A percentile compares a stretch with the other conserved stretches of the same genome.
These are phyloP conservation scores for Aspidiotus destructor DNA, from an alignment of 2,888 invertebrate species.

Conservation along the genomic window DNA sequence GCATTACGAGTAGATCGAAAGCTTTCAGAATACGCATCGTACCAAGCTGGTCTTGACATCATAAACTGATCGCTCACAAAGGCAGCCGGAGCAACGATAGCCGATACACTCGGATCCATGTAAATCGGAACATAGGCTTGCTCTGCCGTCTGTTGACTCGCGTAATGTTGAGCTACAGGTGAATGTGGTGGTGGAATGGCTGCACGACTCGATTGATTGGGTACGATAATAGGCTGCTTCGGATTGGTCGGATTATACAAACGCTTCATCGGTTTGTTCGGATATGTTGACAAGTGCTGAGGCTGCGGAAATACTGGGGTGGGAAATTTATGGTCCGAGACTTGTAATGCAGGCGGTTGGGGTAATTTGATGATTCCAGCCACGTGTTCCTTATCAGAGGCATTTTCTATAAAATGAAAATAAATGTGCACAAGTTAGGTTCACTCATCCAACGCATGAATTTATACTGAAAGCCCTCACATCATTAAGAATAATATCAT, in stretches of 20 bases:
- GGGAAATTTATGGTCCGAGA: slow-evolving; percentile 33
- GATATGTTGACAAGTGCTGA: slow-evolving; percentile 3
- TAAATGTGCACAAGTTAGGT: too few relatives aligned
- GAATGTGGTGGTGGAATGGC: slow-evolving; percentile 43
- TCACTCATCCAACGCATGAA: too few relatives aligned
- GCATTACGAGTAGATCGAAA: slow-evolving; percentile 54
- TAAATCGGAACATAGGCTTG: slow-evolving; percentile 30
- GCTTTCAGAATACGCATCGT: slow-evolving; percentile 50
- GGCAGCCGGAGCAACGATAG: neutral
- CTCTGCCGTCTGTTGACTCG: slow-evolving; percentile 12
- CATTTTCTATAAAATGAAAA: neutral
- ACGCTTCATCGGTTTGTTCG: slow-evolving; percentile 44
- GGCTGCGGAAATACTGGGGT: slow-evolving; percentile 15
- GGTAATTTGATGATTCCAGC: slow-evolving; percentile 35
- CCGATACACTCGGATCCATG: slow-evolving; percentile 17
- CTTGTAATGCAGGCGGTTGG: slow-evolving; percentile 23
- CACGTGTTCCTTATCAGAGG: slow-evolving; percentile 40
- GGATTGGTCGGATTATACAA: slow-evolving; percentile 57
- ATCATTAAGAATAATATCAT: too few relatives aligned
- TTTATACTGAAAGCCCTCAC: too few relatives aligned
- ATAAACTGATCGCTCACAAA: slow-evolving; percentile 19
- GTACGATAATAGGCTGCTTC: slow-evolving; percentile 57
- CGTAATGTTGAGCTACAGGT: slow-evolving; percentile 20
- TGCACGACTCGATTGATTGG: slow-evolving; percentile 38
- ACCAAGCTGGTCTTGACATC: slow-evolving; percentile 48